Percentiles rank a stretch among this genome's conserved stretches.
Conservation (phyloP, 92 coral and sea anemone genomes). For the Phenganax stokvisi region DNA sequence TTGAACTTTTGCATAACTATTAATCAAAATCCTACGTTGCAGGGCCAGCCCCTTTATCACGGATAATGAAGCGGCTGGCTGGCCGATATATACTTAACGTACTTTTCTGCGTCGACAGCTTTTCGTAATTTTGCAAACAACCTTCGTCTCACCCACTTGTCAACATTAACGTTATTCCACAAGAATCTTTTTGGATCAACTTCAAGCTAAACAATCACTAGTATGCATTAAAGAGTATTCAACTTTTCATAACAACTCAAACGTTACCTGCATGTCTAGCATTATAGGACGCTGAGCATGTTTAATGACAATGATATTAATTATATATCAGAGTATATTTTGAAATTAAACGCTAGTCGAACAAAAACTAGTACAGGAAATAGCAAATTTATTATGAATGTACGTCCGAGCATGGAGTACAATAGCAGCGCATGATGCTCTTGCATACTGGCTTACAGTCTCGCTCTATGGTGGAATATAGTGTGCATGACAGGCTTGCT, state of each 20-base stretch:
- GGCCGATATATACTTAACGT: conserved; percentile 19
- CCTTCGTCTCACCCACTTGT: conserved; percentile 83
- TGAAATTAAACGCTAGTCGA: neutral
- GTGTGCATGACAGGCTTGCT: too few species aligned
- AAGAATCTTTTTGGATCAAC: conserved; percentile 64
- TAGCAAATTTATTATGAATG: too few species aligned
- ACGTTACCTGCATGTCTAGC: neutral
- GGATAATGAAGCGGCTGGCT: neutral
- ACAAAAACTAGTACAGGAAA: neutral
- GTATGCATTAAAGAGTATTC: too few species aligned
- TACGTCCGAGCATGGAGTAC: too few species aligned
- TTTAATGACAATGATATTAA: neutral
- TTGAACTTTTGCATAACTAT: too few species aligned
- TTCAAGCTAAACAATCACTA: conserved; percentile 46
- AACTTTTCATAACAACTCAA: neutral
- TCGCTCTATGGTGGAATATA: too few species aligned
- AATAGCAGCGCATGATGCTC: too few species aligned
- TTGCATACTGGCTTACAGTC: too few species aligned
- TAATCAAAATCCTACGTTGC: too few species aligned
- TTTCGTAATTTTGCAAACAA: conserved; percentile 75
- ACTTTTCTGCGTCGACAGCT: conserved; percentile 89
- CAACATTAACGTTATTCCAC: conserved; percentile 85
- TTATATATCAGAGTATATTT: neutral
- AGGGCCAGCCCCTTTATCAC: too few species aligned
- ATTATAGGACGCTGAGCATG: neutral